Evolutionary conservation across 2,888 invertebrate species (phyloP), one percentile per base, ranked within the genome.

Genomic region (Melikaiella ostensackeni): DNA sequence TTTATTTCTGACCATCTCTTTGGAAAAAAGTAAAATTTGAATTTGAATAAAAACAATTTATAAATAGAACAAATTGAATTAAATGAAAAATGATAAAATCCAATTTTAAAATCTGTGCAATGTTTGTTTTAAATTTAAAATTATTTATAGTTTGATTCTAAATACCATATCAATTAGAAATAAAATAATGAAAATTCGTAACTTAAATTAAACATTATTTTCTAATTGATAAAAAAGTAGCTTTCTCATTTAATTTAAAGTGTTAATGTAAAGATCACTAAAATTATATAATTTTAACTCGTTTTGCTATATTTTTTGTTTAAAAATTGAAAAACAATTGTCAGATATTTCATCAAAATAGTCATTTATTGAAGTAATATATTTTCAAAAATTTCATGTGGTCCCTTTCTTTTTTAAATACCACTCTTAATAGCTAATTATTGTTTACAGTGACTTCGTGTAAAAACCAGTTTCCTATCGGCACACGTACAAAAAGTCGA

Each of bases 361-460:
- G 46, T 19, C 9, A 35, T 63, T 33, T 64, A 64, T 46, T 66
- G 16, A 42, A 38, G 42, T 21, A 2, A 66, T 4, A 42, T 42
- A 66, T 35, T 66, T 66, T 66, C 27, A 66, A 66, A 66, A 66
- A 66, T 66, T 66, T 66, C 27, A 66, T 27, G 66, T 66, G 66
- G 66, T 66, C 66, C 66, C 66, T 66, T 66, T 55, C 55, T 42
- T 81, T 81, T n/a, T 83, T 80, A 83, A 89, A 88, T 88, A 89
- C 82, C 86, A 83, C 84, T 81, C 84, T 85, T 85, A 84, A 74
- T 70, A 61, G 64, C 83, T 84, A 85, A 83, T 82, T 85, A 87
- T 88, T 88, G 87, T 88, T 89, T 88, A 89, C 86, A 86, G 84
- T 89, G 88, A 89, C 88, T 89, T 87, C 83, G 78, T 84, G 82